Evolutionary conservation across 2,888 invertebrate species (phyloP), one percentile per base, ranked within the genome.

Genomic region (Drepanosiphum platanoidis): DNA sequence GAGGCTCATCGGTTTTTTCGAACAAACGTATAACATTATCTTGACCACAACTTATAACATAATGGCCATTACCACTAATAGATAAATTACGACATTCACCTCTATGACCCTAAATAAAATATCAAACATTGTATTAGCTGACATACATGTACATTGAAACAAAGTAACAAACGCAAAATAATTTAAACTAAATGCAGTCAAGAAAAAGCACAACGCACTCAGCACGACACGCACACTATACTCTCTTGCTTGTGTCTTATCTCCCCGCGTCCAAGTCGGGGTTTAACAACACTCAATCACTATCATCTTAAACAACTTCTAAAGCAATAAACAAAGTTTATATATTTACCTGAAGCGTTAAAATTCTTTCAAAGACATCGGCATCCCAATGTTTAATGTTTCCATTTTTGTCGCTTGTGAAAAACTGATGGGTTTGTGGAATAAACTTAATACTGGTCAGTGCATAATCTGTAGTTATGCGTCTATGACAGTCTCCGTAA

Each of bases 301-400:
- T n/a, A n/a, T n/a, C n/a, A n/a, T n/a, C n/a, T n/a, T n/a, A n/a
- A n/a, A n/a, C n/a, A n/a, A n/a, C n/a, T 34, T 15, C 46, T 13
- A 61, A 74, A 39, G 2, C 11, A 66, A 46, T 9, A 36, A 13
- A 68, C 27, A 42, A 78, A 68, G 18, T 64, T 32, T n/a, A 61
- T 86, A 72, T 46, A 90, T 90, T 91, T 90, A 96, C 96, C 90
- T 94, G 92, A 39, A 98, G 90, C 0, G 96, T 95, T n/a, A 95
- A 92, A 87, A 99, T 96, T 90, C 96, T 95, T 87, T 96, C 93
- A 89, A 95, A 98, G 74, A 92, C 94, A 90, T 98, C 98, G 0
- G 93, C 97, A 90, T 99, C 99, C 98, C 99, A 99, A 89, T 99
- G 95, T 90, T 98, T 98, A 3, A 99, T 92, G 89, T 94, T 95